Percentiles rank a stretch among this genome's conserved stretches.
Evolutionary conservation across 2,113 vertebrate species (phyloP).

Genomic region (Mus pahari): DNA sequence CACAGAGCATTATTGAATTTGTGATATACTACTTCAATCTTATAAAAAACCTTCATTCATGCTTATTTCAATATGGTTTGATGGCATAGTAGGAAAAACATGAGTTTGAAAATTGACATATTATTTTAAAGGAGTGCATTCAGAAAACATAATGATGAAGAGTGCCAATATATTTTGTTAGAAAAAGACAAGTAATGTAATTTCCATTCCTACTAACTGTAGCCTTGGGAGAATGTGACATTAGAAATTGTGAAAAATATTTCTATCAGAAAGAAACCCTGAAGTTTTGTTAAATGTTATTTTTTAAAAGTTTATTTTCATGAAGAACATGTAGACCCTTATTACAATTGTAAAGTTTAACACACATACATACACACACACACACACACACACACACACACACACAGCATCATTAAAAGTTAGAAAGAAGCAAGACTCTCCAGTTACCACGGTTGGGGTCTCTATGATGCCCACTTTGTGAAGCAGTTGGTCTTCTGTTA

Average conservation of each 20-base stretch:
- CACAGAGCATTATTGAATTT: background rate
- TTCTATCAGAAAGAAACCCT: background rate
- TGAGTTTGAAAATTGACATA: background rate
- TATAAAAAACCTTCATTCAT: background rate
- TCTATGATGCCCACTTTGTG: background rate
- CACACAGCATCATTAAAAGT: background rate
- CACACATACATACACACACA: too few species aligned
- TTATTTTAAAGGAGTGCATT: background rate
- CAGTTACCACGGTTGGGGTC: background rate
- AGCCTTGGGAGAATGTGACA: background rate
- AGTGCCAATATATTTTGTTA: background rate
- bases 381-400: background rate
- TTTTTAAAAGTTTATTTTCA: background rate
- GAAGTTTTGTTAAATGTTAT: too few species aligned
- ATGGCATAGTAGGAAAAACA: background rate
- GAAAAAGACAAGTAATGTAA: background rate
- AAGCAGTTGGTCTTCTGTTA: background rate
- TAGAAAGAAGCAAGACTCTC: fast-evolving
- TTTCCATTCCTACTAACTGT: background rate
- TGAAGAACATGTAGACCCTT: background rate
- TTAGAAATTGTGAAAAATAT: background rate
- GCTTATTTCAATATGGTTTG: background rate
- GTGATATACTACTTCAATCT: background rate
- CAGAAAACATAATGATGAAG: background rate
- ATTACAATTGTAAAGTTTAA: background rate